Evolutionary conservation across 2,888 invertebrate species (phyloP).

Genomic region (Drosophila sordidapex): DNA sequence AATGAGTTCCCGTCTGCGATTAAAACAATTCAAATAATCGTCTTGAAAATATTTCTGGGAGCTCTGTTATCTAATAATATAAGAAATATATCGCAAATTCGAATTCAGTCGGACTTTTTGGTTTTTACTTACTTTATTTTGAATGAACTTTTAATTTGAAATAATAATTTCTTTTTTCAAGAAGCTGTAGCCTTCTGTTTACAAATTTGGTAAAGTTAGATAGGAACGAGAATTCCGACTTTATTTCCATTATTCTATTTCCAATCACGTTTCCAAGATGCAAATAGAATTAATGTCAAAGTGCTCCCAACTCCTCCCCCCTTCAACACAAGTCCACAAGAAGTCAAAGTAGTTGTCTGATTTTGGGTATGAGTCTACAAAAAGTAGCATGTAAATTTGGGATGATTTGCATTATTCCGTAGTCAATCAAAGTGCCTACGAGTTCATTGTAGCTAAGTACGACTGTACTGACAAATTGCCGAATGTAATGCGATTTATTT

Average conservation of each 20-base stretch:
- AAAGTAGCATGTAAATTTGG: background rate
- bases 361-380: background rate
- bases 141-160: too few species aligned
- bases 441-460: background rate
- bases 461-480: slow-evolving; percentile 57
- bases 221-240: background rate
- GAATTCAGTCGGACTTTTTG: background rate
- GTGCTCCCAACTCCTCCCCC: background rate
- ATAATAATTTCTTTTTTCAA: too few species aligned
- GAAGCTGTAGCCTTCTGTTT: too few species aligned
- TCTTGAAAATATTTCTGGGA: background rate
- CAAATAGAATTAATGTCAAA: background rate
- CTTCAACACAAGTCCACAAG: background rate
- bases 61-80: background rate
- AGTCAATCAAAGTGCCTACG: too few species aligned
- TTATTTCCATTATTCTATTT: background rate
- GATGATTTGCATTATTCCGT: slow-evolving; percentile 2
- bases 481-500: slow-evolving; percentile 70
- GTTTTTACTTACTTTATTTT: background rate
- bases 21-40: background rate
- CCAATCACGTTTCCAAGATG: background rate
- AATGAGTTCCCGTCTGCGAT: background rate
- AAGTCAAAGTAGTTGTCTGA: background rate
- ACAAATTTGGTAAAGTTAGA: background rate
- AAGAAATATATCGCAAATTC: background rate